These are phyloP conservation scores for Phenacoccus solenopsis DNA, from an alignment of 1,140 invertebrate genomes.

Conservation along the genomic window DNA sequence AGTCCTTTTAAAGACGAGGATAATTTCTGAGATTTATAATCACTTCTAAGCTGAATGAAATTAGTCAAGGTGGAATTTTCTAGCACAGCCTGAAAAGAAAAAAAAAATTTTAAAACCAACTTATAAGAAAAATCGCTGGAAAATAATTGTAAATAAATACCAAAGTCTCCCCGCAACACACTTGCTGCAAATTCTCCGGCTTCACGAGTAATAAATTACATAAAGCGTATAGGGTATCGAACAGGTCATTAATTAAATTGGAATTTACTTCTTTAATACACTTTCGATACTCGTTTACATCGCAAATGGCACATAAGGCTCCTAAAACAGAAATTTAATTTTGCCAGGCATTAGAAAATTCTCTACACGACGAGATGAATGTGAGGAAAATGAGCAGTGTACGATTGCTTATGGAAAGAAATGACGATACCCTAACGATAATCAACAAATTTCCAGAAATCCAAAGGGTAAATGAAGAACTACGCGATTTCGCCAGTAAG, in stretches of 20 bases:
- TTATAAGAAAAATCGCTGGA: not conserved
- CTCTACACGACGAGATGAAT: not conserved
- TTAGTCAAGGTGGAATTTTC: constrained; percentile 74
- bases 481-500: not conserved
- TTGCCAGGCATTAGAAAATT: not conserved
- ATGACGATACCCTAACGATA: not conserved
- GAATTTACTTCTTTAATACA: constrained; percentile 62
- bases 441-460: not conserved
- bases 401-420: not conserved
- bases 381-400: not conserved
- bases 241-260: constrained; percentile 66
- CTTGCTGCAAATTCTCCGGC: constrained; percentile 90
- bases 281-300: constrained; percentile 88
- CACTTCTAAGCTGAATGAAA: constrained; percentile 85
- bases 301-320: constrained; percentile 94
- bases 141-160: constrained; percentile 39
- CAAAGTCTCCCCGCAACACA: constrained; percentile 85
- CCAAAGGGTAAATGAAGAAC: not conserved
- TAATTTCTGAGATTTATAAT: constrained; percentile 79
- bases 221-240: constrained; percentile 88
- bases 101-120: constrained; percentile 19
- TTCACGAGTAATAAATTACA: constrained; percentile 92
- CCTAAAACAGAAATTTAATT: constrained; percentile 40
- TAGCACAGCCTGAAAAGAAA: constrained; percentile 59
- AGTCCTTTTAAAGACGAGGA: constrained; percentile 48